Conservation (phyloP, 2,797 vertebrate genomes). For the Enteromius paludinosus region DNA sequence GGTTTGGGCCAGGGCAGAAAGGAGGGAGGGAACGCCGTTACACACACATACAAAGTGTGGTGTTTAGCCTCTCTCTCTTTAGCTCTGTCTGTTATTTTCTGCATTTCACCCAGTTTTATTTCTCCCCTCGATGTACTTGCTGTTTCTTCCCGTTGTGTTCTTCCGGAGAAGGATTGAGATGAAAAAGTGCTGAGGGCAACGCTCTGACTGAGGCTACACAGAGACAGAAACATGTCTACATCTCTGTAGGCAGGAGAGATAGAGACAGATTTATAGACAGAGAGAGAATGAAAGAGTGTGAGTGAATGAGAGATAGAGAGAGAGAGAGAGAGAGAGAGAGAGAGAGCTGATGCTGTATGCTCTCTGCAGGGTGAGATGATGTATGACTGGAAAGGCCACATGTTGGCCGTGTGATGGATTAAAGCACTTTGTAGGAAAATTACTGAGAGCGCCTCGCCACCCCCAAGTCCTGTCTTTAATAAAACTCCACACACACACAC, state of each 20-base stretch:
- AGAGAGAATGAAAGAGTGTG: slow-evolving; percentile 18
- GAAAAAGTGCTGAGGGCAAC: slow-evolving; percentile 31
- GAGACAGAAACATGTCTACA: slow-evolving; percentile 39
- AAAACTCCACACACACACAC: slow-evolving; percentile 82
- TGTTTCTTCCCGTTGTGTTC: slow-evolving; percentile 67
- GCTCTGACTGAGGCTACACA: slow-evolving; percentile 18
- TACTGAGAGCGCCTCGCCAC: slow-evolving; percentile 97
- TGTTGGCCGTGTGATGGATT: slow-evolving; percentile 99
- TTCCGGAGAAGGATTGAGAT: slow-evolving; percentile 44
- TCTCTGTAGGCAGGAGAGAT: slow-evolving; percentile 45
- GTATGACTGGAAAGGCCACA: slow-evolving; percentile 97
- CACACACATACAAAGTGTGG: slow-evolving; percentile 46
- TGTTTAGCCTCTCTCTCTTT: slow-evolving; percentile 64
- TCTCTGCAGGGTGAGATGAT: slow-evolving; percentile 80
- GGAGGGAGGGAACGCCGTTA: slow-evolving; percentile 35
- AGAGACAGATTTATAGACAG: slow-evolving; percentile 39
- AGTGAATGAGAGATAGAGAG: slow-evolving; percentile 51
- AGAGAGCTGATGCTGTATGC: slow-evolving; percentile 82
- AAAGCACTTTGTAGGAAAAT: slow-evolving; percentile 99
- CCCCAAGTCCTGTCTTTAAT: slow-evolving; percentile 96
- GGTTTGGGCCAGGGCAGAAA: slow-evolving; percentile 70
- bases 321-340: slow-evolving; percentile 40
- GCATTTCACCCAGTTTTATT: slow-evolving; percentile 51
- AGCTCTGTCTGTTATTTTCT: slow-evolving; percentile 31
- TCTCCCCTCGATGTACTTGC: slow-evolving; percentile 77